A percentile compares a stretch with the other conserved stretches of the same genome.
These are phyloP conservation scores for Anhinga rufa DNA, from an alignment of 2,113 vertebrate species.

Conservation along the genomic window DNA sequence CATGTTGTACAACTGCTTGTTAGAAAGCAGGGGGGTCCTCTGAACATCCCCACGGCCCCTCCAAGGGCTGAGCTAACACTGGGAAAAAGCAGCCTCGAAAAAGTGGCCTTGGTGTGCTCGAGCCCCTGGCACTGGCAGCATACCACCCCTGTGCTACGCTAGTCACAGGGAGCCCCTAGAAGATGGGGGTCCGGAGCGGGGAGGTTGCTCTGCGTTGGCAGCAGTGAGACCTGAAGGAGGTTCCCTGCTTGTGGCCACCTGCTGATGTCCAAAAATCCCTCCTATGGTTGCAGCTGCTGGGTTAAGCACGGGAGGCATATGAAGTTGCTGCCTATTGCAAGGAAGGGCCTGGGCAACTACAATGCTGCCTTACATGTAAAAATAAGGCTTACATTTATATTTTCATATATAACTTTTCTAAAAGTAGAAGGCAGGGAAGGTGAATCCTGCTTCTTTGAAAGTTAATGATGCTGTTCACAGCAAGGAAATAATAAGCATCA, in stretches of 20 bases:
- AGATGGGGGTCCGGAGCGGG: neutral
- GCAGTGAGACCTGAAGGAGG: neutral
- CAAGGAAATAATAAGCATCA: neutral
- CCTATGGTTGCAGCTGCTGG: neutral
- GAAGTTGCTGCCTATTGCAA: neutral
- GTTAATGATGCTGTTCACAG: neutral
- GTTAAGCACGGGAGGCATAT: neutral
- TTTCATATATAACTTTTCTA: neutral
- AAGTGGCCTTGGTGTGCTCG: rapidly evolving
- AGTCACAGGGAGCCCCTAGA: neutral
- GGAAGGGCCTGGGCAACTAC: neutral
- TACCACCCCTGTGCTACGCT: neutral
- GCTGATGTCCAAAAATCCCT: neutral
- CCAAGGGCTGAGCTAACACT: neutral
- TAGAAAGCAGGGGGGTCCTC: neutral
- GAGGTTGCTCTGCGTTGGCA: neutral
- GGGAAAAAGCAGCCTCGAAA: no score
- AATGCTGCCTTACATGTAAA: neutral
- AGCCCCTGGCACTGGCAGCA: neutral
- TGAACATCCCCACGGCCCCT: rapidly evolving
- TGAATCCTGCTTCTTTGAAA: neutral
- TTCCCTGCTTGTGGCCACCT: neutral
- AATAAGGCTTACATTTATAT: neutral
- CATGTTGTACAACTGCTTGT: neutral
- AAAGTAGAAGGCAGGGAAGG: neutral